A percentile compares a stretch with the other conserved stretches of the same genome.
These are phyloP conservation scores for Octopus bimaculoides DNA, from an alignment of 1,140 invertebrate species.

Conservation along the genomic window DNA sequence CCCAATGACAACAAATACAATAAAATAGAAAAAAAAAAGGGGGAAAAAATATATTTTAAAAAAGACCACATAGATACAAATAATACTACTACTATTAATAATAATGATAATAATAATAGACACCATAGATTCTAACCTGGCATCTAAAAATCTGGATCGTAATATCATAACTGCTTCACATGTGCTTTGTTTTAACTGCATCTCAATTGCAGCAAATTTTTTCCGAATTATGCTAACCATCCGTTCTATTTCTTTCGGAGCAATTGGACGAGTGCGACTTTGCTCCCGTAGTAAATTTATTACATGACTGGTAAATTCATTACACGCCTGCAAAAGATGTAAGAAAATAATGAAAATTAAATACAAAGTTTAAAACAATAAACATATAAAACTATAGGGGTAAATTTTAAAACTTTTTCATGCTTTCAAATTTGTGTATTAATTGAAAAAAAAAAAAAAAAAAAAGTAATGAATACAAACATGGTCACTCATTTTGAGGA, in stretches of 20 bases:
- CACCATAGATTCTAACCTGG: conserved; percentile 63
- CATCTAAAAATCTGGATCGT: conserved; percentile 88
- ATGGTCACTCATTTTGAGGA: not conserved
- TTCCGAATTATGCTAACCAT: conserved; percentile 99
- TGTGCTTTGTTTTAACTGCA: conserved; percentile 99
- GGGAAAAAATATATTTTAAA: too few species aligned
- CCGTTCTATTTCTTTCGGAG: conserved; percentile 95
- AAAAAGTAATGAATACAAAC: not conserved
- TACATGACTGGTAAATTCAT: conserved; percentile 99
- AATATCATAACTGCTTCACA: conserved; percentile 99
- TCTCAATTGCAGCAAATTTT: conserved; percentile 99
- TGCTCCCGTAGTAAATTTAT: conserved; percentile 98
- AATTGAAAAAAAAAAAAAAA: not conserved
- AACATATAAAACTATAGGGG: too few species aligned
- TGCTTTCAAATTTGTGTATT: too few species aligned
- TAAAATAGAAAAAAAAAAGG: too few species aligned
- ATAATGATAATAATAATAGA: too few species aligned
- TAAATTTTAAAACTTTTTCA: too few species aligned
- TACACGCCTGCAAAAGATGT: conserved; percentile 80
- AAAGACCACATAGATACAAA: too few species aligned
- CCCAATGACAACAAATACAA: too few species aligned
- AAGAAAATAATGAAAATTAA: conserved; percentile 9
- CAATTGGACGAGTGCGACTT: conserved; percentile 92
- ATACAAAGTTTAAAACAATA: too few species aligned
- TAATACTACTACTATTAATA: too few species aligned